Evolutionary conservation across 1,140 invertebrate species (phyloP), one percentile per base, ranked within the genome.

Genomic region (Drosophila lini): DNA sequence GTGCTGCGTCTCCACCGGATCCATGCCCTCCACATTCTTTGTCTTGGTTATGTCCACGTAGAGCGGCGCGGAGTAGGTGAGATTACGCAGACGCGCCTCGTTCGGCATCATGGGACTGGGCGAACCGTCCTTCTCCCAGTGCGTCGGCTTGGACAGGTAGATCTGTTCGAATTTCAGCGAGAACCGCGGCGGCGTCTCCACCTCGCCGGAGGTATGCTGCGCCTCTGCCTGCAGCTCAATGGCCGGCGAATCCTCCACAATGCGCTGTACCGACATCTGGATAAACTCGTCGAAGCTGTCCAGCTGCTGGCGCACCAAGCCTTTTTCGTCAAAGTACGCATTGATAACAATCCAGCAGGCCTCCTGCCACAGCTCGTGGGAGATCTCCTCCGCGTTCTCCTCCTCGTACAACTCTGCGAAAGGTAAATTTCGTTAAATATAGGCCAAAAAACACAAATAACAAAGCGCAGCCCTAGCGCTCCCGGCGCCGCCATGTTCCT

Each of bases 341-440:
- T 98, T 98, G 84, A 99, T 99, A 44, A 99, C 98, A 92, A 99
- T 99, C 99, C 99, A 99, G 91, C 98, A 99, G n/a, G 98, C 98
- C 94, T 99, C 99, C 93, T 99, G 98, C 98, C 98, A 99, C 60
- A 99, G 93, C 91, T 99, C 98, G 15, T 97, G 96, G 13, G 97
- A 98, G 81, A 99, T 98, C 93, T 99, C 98, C 92, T 97, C 96
- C 3, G 91, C 91, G 76, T 92, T 92, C 52, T 92, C 91, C 57
- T 91, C 90, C 56, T 91, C 90, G 55, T 77, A 91, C 52, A 89
- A 59, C 65, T 92, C 90, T 91, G 65, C 5, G 55, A 57, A 50
- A 15, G 15, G 9, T 19, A 47, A 40, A 13, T 38, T 47, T 47
- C 11, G 42, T 22, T n/a, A n/a, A 34, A 32, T 19, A 8, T 53